Conservation (phyloP, 2,113 vertebrate genomes). For the Struthio camelus region DNA sequence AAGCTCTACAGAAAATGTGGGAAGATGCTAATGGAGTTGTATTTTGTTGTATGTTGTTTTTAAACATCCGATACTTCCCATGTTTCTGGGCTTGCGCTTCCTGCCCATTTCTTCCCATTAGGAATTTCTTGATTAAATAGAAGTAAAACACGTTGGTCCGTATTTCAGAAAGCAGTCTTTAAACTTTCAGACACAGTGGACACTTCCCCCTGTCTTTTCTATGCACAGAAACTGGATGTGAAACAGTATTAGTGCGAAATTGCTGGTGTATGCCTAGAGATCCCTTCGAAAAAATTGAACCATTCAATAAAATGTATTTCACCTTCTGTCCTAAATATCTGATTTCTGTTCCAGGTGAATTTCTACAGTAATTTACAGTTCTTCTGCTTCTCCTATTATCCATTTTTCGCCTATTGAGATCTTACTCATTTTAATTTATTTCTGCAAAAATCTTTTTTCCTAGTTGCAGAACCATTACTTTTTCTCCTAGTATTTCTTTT, state of each 20-base stretch:
- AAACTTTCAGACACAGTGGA: slow-evolving; percentile 10
- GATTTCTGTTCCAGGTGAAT: slow-evolving; percentile 53
- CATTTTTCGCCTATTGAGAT: slow-evolving; percentile 53
- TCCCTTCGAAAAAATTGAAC: neutral
- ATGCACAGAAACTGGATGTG: neutral
- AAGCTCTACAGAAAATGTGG: neutral
- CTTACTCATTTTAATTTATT: slow-evolving; percentile 61
- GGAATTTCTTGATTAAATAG: neutral
- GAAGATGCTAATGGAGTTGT: neutral
- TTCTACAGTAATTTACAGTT: slow-evolving; percentile 53
- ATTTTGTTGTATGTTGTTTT: neutral
- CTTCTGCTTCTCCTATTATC: slow-evolving; percentile 53
- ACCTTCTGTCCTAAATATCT: slow-evolving; percentile 34
- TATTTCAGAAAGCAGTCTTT: slow-evolving; percentile 10
- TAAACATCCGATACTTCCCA: neutral
- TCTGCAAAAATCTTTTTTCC: slow-evolving; percentile 41
- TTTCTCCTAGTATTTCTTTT: slow-evolving; percentile 10
- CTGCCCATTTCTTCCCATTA: neutral
- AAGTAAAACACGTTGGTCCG: neutral
- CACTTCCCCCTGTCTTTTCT: slow-evolving; percentile 23
- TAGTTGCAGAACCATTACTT: slow-evolving; percentile 26
- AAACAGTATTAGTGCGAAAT: slow-evolving; percentile 27
- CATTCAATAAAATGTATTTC: slow-evolving; percentile 23
- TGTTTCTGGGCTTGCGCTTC: neutral
- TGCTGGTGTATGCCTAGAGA: neutral